Evolutionary conservation across 2,797 vertebrate genomes (phyloP), one percentile per base, ranked within the genome.

Genomic region (Schizopygopsis malacanthus): DNA sequence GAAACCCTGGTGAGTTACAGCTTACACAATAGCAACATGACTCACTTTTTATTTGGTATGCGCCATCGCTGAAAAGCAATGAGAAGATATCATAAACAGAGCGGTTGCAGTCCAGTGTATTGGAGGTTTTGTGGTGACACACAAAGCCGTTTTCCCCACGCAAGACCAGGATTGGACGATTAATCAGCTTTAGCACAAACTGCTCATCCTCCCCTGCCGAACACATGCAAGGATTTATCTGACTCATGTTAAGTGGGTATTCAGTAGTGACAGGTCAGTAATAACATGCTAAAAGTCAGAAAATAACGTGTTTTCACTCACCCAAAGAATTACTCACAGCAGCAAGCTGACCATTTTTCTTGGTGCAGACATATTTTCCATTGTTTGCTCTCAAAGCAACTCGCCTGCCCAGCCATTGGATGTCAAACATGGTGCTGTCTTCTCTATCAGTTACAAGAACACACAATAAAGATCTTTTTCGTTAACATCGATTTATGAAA

Each of bases 321-420:
- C 98, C 98, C 72, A 96, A 95, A 0, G 94, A 82, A 18, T 98
- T 97, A 0, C 97, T 97, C 93, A 96, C 94, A 0, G 98, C 97
- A 0, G 98, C 97, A 86, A 99, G 97, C 93, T 99, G 98, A 56
- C 98, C 98, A 0, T 99, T 99, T 93, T 95, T 98, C 95, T 98
- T 99, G 87, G 97, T 98, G 90, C 96, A 97, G 82, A 99, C 94
- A 0, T 98, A 99, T 84, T 98, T 98, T 82, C 97, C 97, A 0
- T 98, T 99, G 90, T 95, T 96, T 69, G 98, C 98, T 54, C 96
- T 97, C 86, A 99, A 95, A 28, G 97, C 97, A 88, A 98, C 95
- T 50, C 96, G 95, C 28, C 95, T 94, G 81, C 96, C 97, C 0
- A 95, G 94, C 98, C 98, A 99, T 90, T 98, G 97, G 16, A 98